phyloP scores from a whole-genome alignment of 1,140 invertebrate genomes.

The Arion vulgaris region DNA sequence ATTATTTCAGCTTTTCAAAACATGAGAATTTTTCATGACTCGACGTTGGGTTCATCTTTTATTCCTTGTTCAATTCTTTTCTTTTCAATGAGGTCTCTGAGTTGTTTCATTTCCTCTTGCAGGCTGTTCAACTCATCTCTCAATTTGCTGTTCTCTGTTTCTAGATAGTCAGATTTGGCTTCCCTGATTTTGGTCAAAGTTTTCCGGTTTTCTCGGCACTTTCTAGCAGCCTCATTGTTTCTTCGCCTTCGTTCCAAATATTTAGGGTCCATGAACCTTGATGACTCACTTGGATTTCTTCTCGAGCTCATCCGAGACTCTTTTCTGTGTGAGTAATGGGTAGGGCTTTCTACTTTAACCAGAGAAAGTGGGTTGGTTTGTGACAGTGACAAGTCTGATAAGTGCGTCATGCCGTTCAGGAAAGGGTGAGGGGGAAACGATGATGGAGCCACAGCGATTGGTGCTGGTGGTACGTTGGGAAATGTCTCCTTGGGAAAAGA shows the following conservation, averaged over 20 bases:
- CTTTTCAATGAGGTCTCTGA: conserved; percentile 78
- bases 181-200: conserved; percentile 68
- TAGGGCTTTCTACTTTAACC: conserved; percentile 46
- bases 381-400: conserved; percentile 64
- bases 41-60: conserved; percentile 34
- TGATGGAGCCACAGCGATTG: conserved; percentile 13
- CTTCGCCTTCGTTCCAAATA: conserved; percentile 65
- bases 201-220: conserved; percentile 70
- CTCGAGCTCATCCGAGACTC: not conserved
- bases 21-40: conserved; percentile 11
- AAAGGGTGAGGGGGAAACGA: conserved; percentile 38
- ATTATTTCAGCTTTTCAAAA: not conserved
- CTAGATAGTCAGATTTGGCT: conserved; percentile 73
- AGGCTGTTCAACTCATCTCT: conserved; percentile 89
- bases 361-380: conserved; percentile 56
- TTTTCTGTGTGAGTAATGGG: not conserved
- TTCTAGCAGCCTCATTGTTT: conserved; percentile 69
- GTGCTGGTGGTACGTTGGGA: conserved; percentile 37
- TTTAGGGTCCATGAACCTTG: conserved; percentile 56
- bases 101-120: conserved; percentile 91
- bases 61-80: conserved; percentile 56
- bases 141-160: conserved; percentile 80
- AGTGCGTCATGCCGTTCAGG: conserved; percentile 63
- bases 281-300: conserved; percentile 27
- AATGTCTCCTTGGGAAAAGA: conserved; percentile 27